Base-by-base conservation (phyloP, 2,888 invertebrate genomes). In the Ditula angustiorana region DNA sequence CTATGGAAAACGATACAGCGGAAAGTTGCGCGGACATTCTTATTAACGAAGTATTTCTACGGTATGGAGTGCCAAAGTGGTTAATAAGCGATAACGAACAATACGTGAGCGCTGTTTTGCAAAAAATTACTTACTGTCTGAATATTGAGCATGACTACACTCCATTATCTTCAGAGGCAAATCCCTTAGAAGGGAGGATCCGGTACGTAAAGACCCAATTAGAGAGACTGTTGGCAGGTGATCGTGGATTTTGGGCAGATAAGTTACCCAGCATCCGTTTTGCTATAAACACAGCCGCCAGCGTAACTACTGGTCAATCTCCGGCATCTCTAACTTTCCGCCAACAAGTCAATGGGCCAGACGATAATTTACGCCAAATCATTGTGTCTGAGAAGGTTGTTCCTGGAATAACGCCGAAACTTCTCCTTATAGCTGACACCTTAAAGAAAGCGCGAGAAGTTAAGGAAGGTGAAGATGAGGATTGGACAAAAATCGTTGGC, bases 211-310 rank as follows among this genome's bases (percentile, higher is more conserved):
- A 74, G 16, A 65, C 63, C 0, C 71, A 71, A 11, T n/a, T 74
- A 0, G 70, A 64, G 0, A 71, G 69, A 2, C 13, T 72, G 0
- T 56, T 69, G 0, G 47, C 16, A 21, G 60, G 55, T 7, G 37
- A 79, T 7, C 84, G 83, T 56, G 16, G 41, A 0, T 30, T 13
- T 1, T 86, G 82, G 82, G 30, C 67, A 2, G 71, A 75, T 0
- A 69, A 76, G 2, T 58, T 87, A 1, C 72, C 82, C 0, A 58
- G 71, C 1, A 79, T 86, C 0, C 66, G 85, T 0, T 88, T 86
- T 58, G 80, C 83, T 0, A 81, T 86, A 75, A 87, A 87, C 46
- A 77, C 81, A 0, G 73, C 76, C 0, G 75, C 77, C 41, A 26
- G 13, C n/a, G 2, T n/a, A 10, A 24, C 11, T 5, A 65, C 55